A percentile compares a stretch with the other conserved stretches of the same genome.
phyloP scores from a whole-genome alignment of 2,888 invertebrate genomes.

The Imbricaverruca yamaguchii region DNA sequence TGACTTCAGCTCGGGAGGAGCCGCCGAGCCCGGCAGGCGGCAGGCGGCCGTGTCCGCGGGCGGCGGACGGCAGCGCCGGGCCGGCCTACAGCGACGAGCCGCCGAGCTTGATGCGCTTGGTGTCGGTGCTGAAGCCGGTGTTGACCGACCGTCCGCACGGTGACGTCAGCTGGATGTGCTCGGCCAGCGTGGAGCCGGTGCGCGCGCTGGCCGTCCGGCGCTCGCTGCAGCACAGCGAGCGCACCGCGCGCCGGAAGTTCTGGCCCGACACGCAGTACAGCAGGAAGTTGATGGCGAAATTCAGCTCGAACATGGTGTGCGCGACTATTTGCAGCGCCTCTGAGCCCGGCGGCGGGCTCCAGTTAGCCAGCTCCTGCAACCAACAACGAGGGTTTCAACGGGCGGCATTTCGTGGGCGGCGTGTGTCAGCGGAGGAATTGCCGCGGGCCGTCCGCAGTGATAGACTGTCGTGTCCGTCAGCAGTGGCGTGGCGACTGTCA shows the following conservation, averaged over 20 bases:
- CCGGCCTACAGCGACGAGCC: neutral
- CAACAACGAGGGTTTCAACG: no score
- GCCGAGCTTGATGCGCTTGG: neutral
- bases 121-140: neutral
- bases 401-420: no score
- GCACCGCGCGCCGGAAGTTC: constrained; percentile 61
- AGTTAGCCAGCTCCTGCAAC: no score
- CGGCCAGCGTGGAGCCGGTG: neutral
- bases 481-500: no score
- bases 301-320: constrained; percentile 64
- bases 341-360: no score
- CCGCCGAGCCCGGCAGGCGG: no score
- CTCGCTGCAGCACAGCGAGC: constrained; percentile 37
- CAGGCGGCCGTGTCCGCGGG: no score
- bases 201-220: constrained; percentile 23
- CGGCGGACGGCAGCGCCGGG: neutral
- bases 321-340: constrained; percentile 41
- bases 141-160: constrained; percentile 35
- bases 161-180: constrained; percentile 29
- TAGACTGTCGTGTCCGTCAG: no score
- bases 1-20: no score
- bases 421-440: no score
- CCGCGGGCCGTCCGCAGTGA: no score
- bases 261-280: constrained; percentile 73
- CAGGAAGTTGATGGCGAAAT: constrained; percentile 74